Evolutionary conservation across 2,888 invertebrate genomes (phyloP), one percentile per base, ranked within the genome.

Genomic region (Sialis lutaria): DNA sequence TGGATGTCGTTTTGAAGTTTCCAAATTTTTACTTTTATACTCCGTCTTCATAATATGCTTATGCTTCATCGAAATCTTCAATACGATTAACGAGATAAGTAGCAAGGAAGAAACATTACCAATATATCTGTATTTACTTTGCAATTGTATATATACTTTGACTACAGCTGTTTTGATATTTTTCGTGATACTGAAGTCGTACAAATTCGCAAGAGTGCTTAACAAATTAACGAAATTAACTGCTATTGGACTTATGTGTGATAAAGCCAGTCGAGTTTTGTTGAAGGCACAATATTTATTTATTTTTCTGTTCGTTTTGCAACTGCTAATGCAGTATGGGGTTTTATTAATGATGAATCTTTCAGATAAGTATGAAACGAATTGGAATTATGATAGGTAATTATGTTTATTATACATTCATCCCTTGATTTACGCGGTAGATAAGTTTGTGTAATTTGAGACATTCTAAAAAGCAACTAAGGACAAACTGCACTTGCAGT

Each of bases 161-260:
- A 30, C 42, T 8, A n/a, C 47, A 7, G 34, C 42, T 7, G 30
- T 58, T 12, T 47, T 63, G 35, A 55, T 56, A 8, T 6, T 58
- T 6, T 46, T 59, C 6, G 56, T 56, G 50, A 50, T 61, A 4
- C 50, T 55, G 7, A 55, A 60, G 8, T 55, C 53, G 30, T 54
- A 58, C 4, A 54, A 55, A 48, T 62, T 60, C 53, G 54, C 57
- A 5, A 52, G 50, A 22, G 54, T 58, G 0, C 50, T 64, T 6
- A 64, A 62, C 48, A 54, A 53, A 7, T 52, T 60, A 5, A 46
- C 49, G 1, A 50, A 51, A 13, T 50, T 62, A n/a, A 49, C 59
- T 12, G 54, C 54, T 44, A 56, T 61, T 49, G 59, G 59, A 9
- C 45, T 64, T 4, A 57, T 60, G 5, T 65, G 65, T 44, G 54